These are phyloP conservation scores for Acanthococcus lagerstroemiae DNA, from an alignment of 2,888 invertebrate genomes.

Conservation along the genomic window DNA sequence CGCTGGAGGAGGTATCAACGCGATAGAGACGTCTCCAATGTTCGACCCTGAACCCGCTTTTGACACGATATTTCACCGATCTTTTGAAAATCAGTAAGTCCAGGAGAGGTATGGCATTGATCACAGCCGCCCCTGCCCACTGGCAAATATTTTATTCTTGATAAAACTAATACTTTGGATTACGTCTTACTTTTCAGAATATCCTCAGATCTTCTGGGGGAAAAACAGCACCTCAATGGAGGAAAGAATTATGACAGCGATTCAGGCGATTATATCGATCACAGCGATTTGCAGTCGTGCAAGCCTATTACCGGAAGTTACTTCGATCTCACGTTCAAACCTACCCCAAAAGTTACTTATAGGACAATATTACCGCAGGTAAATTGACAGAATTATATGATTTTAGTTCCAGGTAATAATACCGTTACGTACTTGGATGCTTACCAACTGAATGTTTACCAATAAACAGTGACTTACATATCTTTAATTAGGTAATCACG, in stretches of 20 bases:
- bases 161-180: neutral
- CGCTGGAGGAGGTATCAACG: no score
- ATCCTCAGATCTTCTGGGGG: neutral
- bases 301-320: slow-evolving; percentile 33
- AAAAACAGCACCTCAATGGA: neutral
- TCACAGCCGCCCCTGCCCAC: no score
- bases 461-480: no score
- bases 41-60: neutral
- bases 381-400: slow-evolving; percentile 19
- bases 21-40: no score
- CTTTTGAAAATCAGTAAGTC: no score
- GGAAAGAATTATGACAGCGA: slow-evolving; percentile 2
- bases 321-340: slow-evolving; percentile 37
- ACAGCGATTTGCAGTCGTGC: neutral
- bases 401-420: no score
- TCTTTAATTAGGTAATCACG: no score
- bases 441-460: no score
- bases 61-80: no score
- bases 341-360: slow-evolving; percentile 33
- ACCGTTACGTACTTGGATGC: no score
- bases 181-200: neutral
- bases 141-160: neutral
- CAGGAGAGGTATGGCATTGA: no score
- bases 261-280: slow-evolving; percentile 7
- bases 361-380: slow-evolving; percentile 45